Evolutionary conservation across 2,888 invertebrate species (phyloP).

Genomic region (Disparrhopalites patrizii): DNA sequence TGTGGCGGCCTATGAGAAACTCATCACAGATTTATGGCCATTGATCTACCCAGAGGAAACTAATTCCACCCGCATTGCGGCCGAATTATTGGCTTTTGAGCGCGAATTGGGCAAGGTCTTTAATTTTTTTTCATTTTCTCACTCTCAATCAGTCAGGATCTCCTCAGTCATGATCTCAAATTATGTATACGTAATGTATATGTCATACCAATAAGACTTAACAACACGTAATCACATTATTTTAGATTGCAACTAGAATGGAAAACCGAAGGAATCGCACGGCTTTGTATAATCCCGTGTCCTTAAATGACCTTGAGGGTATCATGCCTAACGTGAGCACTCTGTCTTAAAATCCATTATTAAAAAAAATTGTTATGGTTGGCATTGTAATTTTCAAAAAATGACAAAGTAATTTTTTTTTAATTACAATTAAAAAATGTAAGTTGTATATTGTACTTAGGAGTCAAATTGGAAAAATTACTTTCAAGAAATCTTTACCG

Average conservation of each 20-base stretch:
- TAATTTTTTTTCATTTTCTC: background rate
- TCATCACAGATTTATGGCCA: slow-evolving; percentile 33
- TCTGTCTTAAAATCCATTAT: too few relatives aligned
- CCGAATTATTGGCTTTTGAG: slow-evolving; percentile 61
- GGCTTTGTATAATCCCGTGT: slow-evolving; percentile 84
- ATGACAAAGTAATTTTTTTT: background rate
- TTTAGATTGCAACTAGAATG: slow-evolving; percentile 79
- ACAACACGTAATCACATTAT: too few relatives aligned
- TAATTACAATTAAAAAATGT: background rate
- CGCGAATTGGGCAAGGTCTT: slow-evolving; percentile 61
- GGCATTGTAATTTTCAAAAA: background rate
- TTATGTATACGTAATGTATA: too few relatives aligned
- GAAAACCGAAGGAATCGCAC: slow-evolving; percentile 87
- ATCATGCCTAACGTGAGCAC: slow-evolving; percentile 9
- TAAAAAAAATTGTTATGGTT: background rate
- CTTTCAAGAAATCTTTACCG: slow-evolving; percentile 34
- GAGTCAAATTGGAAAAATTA: slow-evolving; percentile 38
- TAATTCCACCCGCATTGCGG: slow-evolving; percentile 57
- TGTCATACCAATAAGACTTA: too few relatives aligned
- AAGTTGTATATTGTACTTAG: slow-evolving; percentile 4
- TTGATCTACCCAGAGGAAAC: slow-evolving; percentile 29
- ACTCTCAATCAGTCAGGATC: too few relatives aligned
- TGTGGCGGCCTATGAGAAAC: slow-evolving; percentile 32
- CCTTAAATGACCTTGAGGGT: slow-evolving; percentile 65
- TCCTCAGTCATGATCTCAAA: too few relatives aligned